phyloP scores from a whole-genome alignment of 2,888 invertebrate species.

The Xylota sylvarum region DNA sequence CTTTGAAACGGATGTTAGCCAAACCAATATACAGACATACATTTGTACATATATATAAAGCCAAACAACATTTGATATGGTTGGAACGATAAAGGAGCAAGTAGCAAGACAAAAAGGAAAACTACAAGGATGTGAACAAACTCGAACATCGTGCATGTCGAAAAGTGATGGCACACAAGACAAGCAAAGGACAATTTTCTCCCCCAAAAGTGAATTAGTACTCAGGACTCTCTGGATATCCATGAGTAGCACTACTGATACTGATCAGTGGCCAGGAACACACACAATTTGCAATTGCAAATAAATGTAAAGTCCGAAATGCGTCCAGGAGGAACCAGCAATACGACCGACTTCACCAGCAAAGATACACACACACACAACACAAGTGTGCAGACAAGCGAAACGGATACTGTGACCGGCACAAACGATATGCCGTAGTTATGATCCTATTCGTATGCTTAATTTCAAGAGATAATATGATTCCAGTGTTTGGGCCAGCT shows the following conservation, averaged over 20 bases:
- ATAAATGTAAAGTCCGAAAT: conserved; percentile 59
- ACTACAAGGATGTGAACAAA: conserved; percentile 56
- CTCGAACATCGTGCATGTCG: conserved; percentile 11
- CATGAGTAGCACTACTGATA: conserved; percentile 44
- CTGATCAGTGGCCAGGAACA: conserved; percentile 56
- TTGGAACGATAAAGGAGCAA: conserved; percentile 24
- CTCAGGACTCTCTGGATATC: conserved; percentile 33
- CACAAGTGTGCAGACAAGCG: conserved; percentile 31
- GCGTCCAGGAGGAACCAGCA: conserved; percentile 43
- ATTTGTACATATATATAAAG: too few species aligned
- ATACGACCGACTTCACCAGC: conserved; percentile 37
- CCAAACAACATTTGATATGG: conserved; percentile 58
- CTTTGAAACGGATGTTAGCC: conserved; percentile 43
- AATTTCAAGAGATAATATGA: conserved; percentile 45
- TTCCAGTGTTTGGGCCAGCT: conserved; percentile 13
- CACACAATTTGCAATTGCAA: conserved; percentile 69
- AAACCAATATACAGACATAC: conserved; percentile 59
- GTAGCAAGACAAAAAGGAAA: conserved; percentile 15
- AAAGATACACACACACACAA: conserved; percentile 9
- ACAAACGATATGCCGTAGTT: conserved; percentile 22
- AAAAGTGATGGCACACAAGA: conserved; percentile 49
- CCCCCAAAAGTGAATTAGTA: conserved; percentile 51
- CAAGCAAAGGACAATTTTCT: conserved; percentile 62
- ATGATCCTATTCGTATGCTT: conserved; percentile 44
- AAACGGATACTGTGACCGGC: conserved; percentile 13